Base-by-base conservation (phyloP, 1,140 invertebrate species). In the Eufriesea mexicana region DNA sequence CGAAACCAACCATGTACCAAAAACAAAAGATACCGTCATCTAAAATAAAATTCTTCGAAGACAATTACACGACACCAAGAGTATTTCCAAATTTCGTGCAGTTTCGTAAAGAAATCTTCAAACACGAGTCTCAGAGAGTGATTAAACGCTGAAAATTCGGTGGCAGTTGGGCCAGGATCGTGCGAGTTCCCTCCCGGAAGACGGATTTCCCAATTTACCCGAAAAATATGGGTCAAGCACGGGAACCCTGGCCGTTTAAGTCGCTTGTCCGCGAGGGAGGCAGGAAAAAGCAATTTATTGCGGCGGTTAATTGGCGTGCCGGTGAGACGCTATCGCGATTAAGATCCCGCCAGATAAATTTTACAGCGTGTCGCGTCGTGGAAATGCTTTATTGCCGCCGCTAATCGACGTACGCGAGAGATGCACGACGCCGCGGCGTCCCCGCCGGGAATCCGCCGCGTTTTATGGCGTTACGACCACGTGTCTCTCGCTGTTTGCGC, bases 311-410 rank as follows among this genome's bases (percentile, higher is more conserved):
- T 81, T 67, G 51, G 20, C 71, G 79, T 66, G 49, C 49, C 61
- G 28, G 51, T 10, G 49, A 72, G 35, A 47, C 35, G 71, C 45
- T 75, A 51, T 76, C 62, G 47, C 51, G 79, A 57, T 55, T 49
- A 45, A 82, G 79, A 82, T 82, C 62, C 61, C 42, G 25, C 5
- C 45, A 59, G 72, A 82, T 82, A 66, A 82, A 76, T 67, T 82
- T 82, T 82, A 76, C 62, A 76, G 10, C 62, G 16, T 59, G 54
- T 35, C 16, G 42, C 35, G 61, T 82, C 79, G 61, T 42, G 72
- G 66, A 54, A 57, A 76, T 61, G 68, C 18, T 64, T 73, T n/a
- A 62, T 28, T 71, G 9, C 47, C 47, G 47, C 0, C 25, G 20
- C 25, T 70, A 51, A 79, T 79, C 70, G 68, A 54, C 70, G 59